Base-by-base conservation (phyloP, 2,888 invertebrate species). In the Hedya salicella region DNA sequence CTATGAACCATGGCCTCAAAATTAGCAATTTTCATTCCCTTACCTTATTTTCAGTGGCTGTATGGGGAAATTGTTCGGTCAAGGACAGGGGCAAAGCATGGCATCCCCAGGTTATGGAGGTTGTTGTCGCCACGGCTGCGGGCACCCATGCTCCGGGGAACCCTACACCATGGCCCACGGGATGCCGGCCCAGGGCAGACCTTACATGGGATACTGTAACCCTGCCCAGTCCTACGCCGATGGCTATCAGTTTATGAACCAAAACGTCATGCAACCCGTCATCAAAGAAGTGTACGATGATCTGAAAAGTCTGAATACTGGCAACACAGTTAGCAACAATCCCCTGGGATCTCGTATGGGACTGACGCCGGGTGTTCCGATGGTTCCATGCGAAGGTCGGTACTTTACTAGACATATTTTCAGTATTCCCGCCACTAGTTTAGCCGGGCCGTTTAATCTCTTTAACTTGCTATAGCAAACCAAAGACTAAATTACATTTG, bases 261-360 rank as follows among this genome's bases (percentile, higher is more conserved):
- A 80, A 66, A 90, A 89, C 68, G 73, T 91, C 13, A 87, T 92
- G 88, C 86, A 89, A 68, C 92, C 92, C 0, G 78, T 83, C 1
- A 78, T 91, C 3, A 77, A 87, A 65, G 92, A 92, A 77, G 91
- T 91, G 1, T 89, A 90, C 67, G 70, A 88, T 2, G 91, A 92
- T 67, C 78, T 92, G 16, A 88, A 82, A 71, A 76, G 79, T 2
- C 82, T 92, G 11, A 81, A 79, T 39, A 84, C 89, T 14, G 76
- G 70, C 17, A 92, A 92, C 61, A 86, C 89, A 0, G 69, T 91
- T 3, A 78, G 81, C 71, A 88, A 88, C 63, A 85, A 81, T 67
- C 79, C 86, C 25, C 72, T 86, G 64, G 86, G 78, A 14, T 75
- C 71, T 30, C 76, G 86, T 64, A 83, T 89, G 80, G 85, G 87